phyloP scores from a whole-genome alignment of 2,113 vertebrate species.

The Mugil cephalus region DNA sequence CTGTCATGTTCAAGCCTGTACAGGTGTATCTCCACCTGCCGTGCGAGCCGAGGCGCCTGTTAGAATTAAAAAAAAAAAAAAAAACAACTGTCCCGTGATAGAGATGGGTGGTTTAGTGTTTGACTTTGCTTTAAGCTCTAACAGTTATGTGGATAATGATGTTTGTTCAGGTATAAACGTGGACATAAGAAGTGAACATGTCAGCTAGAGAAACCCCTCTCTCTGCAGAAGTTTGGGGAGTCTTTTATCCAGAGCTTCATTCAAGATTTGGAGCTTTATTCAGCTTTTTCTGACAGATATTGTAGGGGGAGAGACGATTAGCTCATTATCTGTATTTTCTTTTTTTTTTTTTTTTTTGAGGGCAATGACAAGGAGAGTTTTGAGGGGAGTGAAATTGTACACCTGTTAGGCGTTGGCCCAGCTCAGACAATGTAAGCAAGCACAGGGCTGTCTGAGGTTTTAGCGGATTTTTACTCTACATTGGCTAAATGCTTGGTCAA shows the following conservation, averaged over 20 bases:
- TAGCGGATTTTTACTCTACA: constrained; percentile 37
- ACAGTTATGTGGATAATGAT: constrained; percentile 69
- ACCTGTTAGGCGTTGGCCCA: constrained; percentile 87
- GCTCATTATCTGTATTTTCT: constrained; percentile 7
- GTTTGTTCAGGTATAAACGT: constrained; percentile 70
- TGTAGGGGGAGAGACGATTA: constrained; percentile 4
- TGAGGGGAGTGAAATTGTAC: constrained; percentile 84
- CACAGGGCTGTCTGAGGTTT: constrained; percentile 52
- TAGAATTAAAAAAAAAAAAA: constrained; percentile 35
- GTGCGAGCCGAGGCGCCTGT: constrained; percentile 63
- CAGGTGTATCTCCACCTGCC: constrained; percentile 86
- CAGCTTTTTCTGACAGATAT: background rate
- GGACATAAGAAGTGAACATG: constrained; percentile 18
- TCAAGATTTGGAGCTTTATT: too few species aligned
- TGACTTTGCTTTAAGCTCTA: constrained; percentile 68
- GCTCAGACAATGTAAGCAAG: constrained; percentile 79
- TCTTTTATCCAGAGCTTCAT: background rate
- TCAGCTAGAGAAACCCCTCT: constrained; percentile 7
- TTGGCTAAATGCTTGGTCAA: constrained; percentile 9
- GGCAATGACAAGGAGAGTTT: constrained; percentile 71
- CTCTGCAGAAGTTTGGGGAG: background rate
- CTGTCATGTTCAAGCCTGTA: constrained; percentile 83
- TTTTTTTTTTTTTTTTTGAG: constrained; percentile 59
- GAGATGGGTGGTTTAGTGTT: constrained; percentile 70
- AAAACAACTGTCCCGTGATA: constrained; percentile 51